phyloP scores from a whole-genome alignment of 2,797 vertebrate genomes.

The Chiloscyllium punctatum region DNA sequence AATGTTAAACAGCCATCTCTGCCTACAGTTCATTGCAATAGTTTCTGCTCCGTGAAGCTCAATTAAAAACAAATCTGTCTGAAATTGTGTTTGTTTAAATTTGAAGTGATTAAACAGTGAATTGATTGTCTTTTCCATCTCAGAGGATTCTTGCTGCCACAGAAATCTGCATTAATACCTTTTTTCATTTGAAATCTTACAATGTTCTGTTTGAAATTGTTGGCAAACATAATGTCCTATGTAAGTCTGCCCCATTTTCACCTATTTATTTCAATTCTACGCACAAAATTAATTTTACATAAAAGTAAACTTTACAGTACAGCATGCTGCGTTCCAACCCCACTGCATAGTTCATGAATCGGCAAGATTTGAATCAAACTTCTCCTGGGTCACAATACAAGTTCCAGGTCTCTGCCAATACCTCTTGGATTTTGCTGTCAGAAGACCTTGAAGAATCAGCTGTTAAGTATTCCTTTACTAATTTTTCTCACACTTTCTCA shows the following conservation, averaged over 20 bases:
- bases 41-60: background rate
- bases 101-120: background rate
- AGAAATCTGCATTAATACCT: background rate
- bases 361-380: background rate
- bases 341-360: background rate
- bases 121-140: background rate
- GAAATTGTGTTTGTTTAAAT: slow-evolving; percentile 4
- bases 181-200: background rate
- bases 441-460: background rate
- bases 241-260: background rate
- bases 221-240: background rate
- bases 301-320: background rate
- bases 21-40: background rate
- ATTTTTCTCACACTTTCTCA: background rate
- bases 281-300: background rate
- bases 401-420: background rate
- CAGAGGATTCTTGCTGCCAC: background rate
- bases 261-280: background rate
- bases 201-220: background rate
- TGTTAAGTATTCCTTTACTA: background rate
- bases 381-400: background rate
- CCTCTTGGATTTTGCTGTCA: background rate
- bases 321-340: background rate
- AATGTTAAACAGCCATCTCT: background rate
- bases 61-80: background rate